These are phyloP conservation scores for Craseonycteris thonglongyai DNA, from an alignment of 2,113 vertebrate genomes.

Conservation along the genomic window DNA sequence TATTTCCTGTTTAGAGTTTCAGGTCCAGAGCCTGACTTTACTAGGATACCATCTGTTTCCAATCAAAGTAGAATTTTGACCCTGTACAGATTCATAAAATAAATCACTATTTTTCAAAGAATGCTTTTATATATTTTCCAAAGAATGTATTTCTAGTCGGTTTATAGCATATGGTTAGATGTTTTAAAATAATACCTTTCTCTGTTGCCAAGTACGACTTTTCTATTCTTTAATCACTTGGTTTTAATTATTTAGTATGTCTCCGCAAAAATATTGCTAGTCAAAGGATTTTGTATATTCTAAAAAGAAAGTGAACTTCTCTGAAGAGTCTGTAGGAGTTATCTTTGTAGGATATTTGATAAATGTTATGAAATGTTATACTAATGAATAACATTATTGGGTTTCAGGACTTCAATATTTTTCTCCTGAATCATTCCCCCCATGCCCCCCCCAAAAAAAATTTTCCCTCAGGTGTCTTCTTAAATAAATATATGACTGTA, in stretches of 20 bases:
- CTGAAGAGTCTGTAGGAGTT: neutral
- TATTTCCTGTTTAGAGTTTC: slow-evolving; percentile 91
- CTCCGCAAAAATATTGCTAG: slow-evolving; percentile 13
- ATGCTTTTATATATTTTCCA: slow-evolving; percentile 47
- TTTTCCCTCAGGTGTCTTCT: neutral
- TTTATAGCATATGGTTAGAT: slow-evolving; percentile 39
- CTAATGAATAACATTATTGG: neutral
- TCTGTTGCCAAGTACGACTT: slow-evolving; percentile 7
- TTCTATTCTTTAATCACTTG: slow-evolving; percentile 27
- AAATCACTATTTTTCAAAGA: slow-evolving; percentile 61
- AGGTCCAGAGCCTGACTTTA: slow-evolving; percentile 84
- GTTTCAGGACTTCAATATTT: slow-evolving; percentile 8
- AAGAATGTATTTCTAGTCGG: slow-evolving; percentile 36
- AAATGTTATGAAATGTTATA: neutral
- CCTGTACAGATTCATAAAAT: slow-evolving; percentile 82
- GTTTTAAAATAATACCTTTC: slow-evolving; percentile 52
- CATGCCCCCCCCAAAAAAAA: too few species aligned
- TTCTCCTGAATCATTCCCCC: neutral
- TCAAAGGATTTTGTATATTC: slow-evolving; percentile 8
- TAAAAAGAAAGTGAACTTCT: slow-evolving; percentile 10
- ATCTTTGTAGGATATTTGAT: slow-evolving; percentile 28
- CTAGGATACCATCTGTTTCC: slow-evolving; percentile 90
- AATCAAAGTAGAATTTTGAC: slow-evolving; percentile 88
- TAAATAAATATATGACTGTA: neutral
- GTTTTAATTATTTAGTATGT: slow-evolving; percentile 26